Conservation (phyloP, 1,140 invertebrate species). For the Pogonognathellus flavescens region DNA sequence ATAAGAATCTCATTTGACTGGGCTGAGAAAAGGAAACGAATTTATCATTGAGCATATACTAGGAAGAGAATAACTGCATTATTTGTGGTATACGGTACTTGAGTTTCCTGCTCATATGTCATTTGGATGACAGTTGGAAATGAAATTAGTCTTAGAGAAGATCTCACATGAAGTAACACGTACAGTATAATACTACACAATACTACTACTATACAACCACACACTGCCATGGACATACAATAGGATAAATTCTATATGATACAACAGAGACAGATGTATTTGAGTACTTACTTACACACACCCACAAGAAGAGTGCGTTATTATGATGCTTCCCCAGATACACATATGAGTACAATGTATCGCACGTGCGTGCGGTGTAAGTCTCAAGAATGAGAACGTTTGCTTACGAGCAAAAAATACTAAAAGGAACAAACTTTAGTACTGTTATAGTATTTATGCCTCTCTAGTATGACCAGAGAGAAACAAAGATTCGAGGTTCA, state of each 20-base stretch:
- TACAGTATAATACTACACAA: neutral
- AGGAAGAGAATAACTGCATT: slow-evolving; percentile 10
- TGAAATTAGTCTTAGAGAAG: slow-evolving; percentile 27
- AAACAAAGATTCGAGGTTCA: slow-evolving; percentile 8
- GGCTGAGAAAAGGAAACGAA: neutral
- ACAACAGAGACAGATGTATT: too few relatives aligned
- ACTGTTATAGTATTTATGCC: too few relatives aligned
- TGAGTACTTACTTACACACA: neutral
- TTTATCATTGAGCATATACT: neutral
- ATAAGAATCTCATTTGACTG: too few relatives aligned
- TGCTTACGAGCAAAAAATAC: too few relatives aligned
- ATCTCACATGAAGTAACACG: neutral
- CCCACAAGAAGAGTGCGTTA: neutral
- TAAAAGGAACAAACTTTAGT: too few relatives aligned
- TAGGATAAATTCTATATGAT: too few relatives aligned
- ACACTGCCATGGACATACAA: too few relatives aligned
- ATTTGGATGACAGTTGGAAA: slow-evolving; percentile 30
- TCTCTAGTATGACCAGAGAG: neutral
- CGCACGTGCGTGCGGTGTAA: too few relatives aligned
- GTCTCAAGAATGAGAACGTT: too few relatives aligned
- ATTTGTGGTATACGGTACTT: slow-evolving; percentile 33
- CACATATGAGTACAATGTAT: too few relatives aligned
- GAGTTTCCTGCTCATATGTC: slow-evolving; percentile 32
- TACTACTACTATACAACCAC: neutral
- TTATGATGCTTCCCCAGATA: too few relatives aligned